A percentile compares a stretch with the other conserved stretches of the same genome.
Conservation (phyloP, 2,888 invertebrate species). For the Lepeophtheirus nordmannii region DNA sequence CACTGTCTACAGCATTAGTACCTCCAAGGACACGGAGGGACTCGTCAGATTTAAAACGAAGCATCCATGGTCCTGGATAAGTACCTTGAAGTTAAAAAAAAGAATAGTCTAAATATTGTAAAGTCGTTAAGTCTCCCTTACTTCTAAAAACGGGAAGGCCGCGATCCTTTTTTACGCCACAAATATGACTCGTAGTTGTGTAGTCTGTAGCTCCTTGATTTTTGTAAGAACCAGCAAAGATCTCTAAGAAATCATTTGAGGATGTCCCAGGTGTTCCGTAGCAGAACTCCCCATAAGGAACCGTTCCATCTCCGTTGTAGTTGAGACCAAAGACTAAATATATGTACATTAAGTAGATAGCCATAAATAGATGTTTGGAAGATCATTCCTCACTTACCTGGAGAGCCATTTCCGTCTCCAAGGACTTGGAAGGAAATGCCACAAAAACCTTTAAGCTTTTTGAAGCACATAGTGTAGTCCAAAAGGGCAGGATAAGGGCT, state of each 20-base stretch:
- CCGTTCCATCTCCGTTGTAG: not conserved
- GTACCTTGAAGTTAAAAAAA: not conserved
- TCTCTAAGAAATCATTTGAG: not conserved
- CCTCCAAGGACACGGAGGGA: not conserved
- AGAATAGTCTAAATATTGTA: not conserved
- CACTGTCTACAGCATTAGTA: not conserved
- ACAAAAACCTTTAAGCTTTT: constrained; percentile 15
- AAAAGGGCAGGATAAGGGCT: constrained; percentile 15
- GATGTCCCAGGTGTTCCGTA: not conserved
- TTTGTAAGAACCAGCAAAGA: not conserved
- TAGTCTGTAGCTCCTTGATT: not conserved
- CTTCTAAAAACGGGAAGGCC: not conserved
- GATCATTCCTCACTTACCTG: constrained; percentile 4
- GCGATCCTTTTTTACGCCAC: not conserved
- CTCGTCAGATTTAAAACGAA: not conserved
- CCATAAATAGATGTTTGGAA: too few relatives aligned
- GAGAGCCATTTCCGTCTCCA: not conserved
- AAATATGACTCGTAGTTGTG: not conserved
- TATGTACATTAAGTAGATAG: too few relatives aligned
- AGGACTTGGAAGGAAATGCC: constrained; percentile 3
- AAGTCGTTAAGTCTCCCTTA: not conserved
- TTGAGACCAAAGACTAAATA: not conserved
- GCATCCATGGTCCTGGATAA: constrained; percentile 2
- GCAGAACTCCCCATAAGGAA: not conserved
- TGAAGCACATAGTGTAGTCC: constrained; percentile 19